Base-by-base conservation (phyloP, 2,797 vertebrate species). In the Sebastes hubbsi region DNA sequence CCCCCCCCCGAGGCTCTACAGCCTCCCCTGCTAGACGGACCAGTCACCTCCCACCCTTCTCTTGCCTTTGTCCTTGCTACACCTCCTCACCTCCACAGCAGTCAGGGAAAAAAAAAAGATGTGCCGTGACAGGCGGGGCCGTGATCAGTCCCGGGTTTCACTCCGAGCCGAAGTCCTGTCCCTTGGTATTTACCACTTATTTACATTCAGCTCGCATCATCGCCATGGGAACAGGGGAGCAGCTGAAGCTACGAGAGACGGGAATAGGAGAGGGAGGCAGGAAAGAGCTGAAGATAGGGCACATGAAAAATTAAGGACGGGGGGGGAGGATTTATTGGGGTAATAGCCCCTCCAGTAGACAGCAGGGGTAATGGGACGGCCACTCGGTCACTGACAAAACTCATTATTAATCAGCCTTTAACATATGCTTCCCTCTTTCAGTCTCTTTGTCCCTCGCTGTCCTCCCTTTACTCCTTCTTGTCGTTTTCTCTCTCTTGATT, bases 391-490 rank as follows among this genome's bases (percentile, higher is more conserved):
- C 59, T 73, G 87, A 88, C 86, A 90, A 77, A 85, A 62, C 80
- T 88, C 76, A 88, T 94, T 92, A 95, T 91, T 87, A 87, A 91
- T 87, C 81, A 78, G 81, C 81, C 79, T 89, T 86, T 80, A 90
- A 89, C 88, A 93, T 92, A 87, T 91, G 88, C 63, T 80, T 63
- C 60, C 67, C 67, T 75, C 75, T 42, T 73, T 83, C 55, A 38
- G 7, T 63, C 70, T 69, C 54, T 61, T 79, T 72, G 67, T 79
- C 27, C 30, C 58, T 61, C 13, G 3, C n/a, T 75, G 25, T 38
- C 42, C 12, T 64, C 49, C 67, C 38, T 58, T 30, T 27, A 13
- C 27, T 59, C 38, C 32, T 56, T 64, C 29, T 62, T 63, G 25
- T 55, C 74, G 76, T 81, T 78, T 79, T 86, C 69, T 65, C 32